phyloP scores from a whole-genome alignment of 1,140 invertebrate species.

The Meloidogyne floridensis region DNA sequence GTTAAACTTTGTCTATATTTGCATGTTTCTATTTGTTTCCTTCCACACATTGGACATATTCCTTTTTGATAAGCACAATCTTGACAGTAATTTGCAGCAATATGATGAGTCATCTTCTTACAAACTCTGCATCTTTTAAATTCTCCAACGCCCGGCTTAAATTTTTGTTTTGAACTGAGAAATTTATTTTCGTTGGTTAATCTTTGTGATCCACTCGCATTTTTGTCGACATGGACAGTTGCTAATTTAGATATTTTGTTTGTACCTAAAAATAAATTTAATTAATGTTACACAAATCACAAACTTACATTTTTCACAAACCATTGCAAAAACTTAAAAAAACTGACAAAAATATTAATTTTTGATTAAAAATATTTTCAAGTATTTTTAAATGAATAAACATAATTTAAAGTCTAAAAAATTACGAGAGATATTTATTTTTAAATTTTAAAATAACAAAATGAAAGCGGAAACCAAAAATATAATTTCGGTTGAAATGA shows the following conservation, averaged over 20 bases:
- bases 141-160: slow-evolving; percentile 42
- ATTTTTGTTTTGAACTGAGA: slow-evolving; percentile 42
- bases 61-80: slow-evolving; percentile 49
- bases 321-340: slow-evolving; percentile 22
- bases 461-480: too few relatives aligned
- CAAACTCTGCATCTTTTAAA: slow-evolving; percentile 51
- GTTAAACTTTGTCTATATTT: slow-evolving; percentile 35
- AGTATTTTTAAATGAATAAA: too few relatives aligned
- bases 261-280: slow-evolving; percentile 31
- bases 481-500: too few relatives aligned
- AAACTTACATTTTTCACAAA: slow-evolving; percentile 49
- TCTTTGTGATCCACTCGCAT: slow-evolving; percentile 15
- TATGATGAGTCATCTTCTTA: slow-evolving; percentile 45
- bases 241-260: slow-evolving; percentile 42
- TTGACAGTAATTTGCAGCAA: slow-evolving; percentile 47
- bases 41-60: slow-evolving; percentile 48
- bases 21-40: slow-evolving; percentile 43
- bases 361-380: too few relatives aligned
- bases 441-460: too few relatives aligned
- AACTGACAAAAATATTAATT: too few relatives aligned
- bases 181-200: slow-evolving; percentile 51
- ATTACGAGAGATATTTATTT: too few relatives aligned
- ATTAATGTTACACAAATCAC: neutral
- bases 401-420: too few relatives aligned
- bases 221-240: slow-evolving; percentile 38